Evolutionary conservation across 2,888 invertebrate genomes (phyloP), one percentile per base, ranked within the genome.

Genomic region (Strigamia transsilvanica): DNA sequence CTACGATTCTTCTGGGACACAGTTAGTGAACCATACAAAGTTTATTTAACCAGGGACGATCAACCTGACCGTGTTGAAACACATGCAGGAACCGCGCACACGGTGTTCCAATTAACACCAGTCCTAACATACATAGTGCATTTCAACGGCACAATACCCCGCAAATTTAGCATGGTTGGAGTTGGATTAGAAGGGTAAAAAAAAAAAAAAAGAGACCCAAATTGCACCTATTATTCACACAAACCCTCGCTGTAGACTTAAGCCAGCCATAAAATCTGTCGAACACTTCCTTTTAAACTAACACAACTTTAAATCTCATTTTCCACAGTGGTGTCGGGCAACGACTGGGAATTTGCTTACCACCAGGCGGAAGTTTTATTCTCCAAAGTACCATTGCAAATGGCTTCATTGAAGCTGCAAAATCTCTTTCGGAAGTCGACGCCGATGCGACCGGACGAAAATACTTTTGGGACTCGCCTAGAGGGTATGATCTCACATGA

Each of bases 151-250:
- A 77, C 73, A 18, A 27, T 81, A 23, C 81, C 81, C 38, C 21
- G 18, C 7, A 66, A 77, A 77, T 41, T 81, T n/a, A 51, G 38
- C 15, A 23, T 81, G 18, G 41, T 42, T 15, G 73, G 38, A 23
- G 81, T 81, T 73, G 81, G 81, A 21, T 23, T 77, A n/a, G 81
- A 81, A 81, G 81, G 34, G 81, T 81, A 81, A 38, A 38, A 34
- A 34, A 3, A 5, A 34, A 34, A 34, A 34, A 3, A 38, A 6
- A 38, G 38, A 38, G 10, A 38, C 1, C 38, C 38, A 38, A 6
- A 38, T 6, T 34, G 7, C 34, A 34, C 34, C 34, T 5, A 34
- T 34, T 34, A 34, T 38, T 38, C 38, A 38, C 38, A 38, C 38
- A 1, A 38, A 2, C 27, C 27, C 27, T 27, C 27, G 27, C 38